Evolutionary conservation across 37 sponge, comb jelly and placozoan species (phyloP), one percentile per base, ranked within the genome.

Genomic region (Aphrocallistes beatrix): DNA sequence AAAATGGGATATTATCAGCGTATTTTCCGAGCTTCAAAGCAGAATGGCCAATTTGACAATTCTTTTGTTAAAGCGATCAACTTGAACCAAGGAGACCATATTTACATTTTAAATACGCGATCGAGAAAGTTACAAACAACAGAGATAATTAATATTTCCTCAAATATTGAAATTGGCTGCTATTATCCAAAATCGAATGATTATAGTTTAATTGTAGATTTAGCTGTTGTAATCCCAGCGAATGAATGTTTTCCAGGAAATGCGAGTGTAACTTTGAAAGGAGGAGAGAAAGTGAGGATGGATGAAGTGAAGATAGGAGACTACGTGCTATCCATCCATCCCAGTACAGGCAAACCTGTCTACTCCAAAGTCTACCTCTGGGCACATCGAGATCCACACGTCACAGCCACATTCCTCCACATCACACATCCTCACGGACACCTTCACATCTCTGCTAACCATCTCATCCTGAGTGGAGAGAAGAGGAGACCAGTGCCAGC

Each of bases 351-450:
- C 75, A 60, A 60, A 60, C 75, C 75, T 60, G 75, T 60, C 34
- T 60, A 60, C 34, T 60, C 75, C 75, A 21, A 13, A 60, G 75
- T 60, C 3, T 60, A 60, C 34, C 75, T 60, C 75, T 60, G 75
- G 75, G 75, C 75, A 60, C 75, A 60, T 13, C 25, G 75, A 60
- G 75, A 60, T 13, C 8, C 75, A 60, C 75, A 60, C 75, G n/a
- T 60, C 75, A 60, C 25, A 60, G 75, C 75, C 75, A 60, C 25
- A 60, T 60, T 60, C 75, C 8, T 60, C 75, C 75, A 60, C 75
- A 60, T 60, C 75, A 60, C 75, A 60, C 75, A 60, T 60, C 75
- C 75, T 60, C 75, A 60, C 25, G 75, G 75, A 60, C 75, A 60
- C 75, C 75, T 60, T 19, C 75, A 60, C 75, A 60, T 60, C 75